A percentile compares a stretch with the other conserved stretches of the same genome.
phyloP scores from a whole-genome alignment of 2,113 vertebrate species.

The Campylomormyrus tamandua region DNA sequence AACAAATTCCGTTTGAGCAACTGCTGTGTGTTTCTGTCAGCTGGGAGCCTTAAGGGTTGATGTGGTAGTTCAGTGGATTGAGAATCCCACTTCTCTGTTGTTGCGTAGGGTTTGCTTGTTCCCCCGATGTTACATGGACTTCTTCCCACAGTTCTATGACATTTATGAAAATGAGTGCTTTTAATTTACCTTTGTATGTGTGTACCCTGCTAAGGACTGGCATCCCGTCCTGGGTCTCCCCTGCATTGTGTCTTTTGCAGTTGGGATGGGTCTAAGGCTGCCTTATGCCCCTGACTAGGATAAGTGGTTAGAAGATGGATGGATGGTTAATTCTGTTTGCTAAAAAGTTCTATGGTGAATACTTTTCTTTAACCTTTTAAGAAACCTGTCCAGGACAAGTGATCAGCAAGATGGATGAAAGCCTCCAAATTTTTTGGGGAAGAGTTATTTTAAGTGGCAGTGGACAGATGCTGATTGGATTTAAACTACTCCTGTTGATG shows the following conservation, averaged over 20 bases:
- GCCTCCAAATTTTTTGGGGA: neutral
- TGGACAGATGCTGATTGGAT: neutral
- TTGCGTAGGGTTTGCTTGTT: neutral
- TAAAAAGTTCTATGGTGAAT: neutral
- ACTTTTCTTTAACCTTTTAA: neutral
- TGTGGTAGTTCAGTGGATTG: neutral
- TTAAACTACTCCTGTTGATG: neutral
- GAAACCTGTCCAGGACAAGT: neutral
- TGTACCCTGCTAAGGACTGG: neutral
- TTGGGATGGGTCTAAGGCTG: neutral
- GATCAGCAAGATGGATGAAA: neutral
- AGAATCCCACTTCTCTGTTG: neutral
- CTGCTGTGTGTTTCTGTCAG: neutral
- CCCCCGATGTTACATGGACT: neutral
- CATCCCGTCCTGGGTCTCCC: neutral
- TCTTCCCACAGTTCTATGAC: neutral
- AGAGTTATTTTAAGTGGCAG: neutral
- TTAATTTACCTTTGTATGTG: neutral
- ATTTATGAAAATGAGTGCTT: neutral
- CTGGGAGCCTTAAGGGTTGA: neutral
- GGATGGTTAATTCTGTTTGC: neutral
- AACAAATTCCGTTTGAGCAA: neutral
- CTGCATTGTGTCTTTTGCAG: neutral
- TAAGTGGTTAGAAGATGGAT: neutral
- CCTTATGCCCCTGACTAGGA: neutral